These are phyloP conservation scores for Pagrus major DNA, from an alignment of 2,113 vertebrate species.

Conservation along the genomic window DNA sequence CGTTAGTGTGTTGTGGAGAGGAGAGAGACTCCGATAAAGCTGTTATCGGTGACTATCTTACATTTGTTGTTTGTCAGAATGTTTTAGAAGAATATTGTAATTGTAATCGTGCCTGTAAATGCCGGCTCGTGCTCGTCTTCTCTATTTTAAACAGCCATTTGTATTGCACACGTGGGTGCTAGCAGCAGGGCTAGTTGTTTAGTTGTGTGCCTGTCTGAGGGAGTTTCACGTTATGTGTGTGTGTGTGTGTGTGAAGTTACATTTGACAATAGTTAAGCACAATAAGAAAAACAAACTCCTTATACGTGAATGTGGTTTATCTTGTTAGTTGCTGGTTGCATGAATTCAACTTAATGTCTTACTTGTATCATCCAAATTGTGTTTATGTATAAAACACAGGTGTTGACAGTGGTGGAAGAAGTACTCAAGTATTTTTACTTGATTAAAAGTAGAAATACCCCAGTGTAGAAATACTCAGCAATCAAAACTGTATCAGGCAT, in stretches of 20 bases:
- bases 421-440: no score
- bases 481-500: no score
- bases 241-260: background rate
- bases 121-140: fast-evolving
- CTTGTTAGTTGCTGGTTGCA: background rate
- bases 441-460: no score
- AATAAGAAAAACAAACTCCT: no score
- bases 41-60: conserved; percentile 72
- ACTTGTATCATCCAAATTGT: background rate
- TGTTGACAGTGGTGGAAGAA: background rate
- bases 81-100: fast-evolving
- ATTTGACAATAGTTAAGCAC: background rate
- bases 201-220: background rate
- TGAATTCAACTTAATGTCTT: no score
- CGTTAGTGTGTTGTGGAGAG: conserved; percentile 71
- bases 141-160: background rate
- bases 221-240: no score
- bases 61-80: background rate
- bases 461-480: no score
- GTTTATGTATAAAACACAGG: no score
- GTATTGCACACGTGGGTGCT: conserved; percentile 43
- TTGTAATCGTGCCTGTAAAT: fast-evolving
- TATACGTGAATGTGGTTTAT: background rate
- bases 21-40: conserved; percentile 73
- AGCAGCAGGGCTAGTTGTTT: background rate